Conservation (phyloP, 2,797 vertebrate genomes). For the Cyprinella venusta region DNA sequence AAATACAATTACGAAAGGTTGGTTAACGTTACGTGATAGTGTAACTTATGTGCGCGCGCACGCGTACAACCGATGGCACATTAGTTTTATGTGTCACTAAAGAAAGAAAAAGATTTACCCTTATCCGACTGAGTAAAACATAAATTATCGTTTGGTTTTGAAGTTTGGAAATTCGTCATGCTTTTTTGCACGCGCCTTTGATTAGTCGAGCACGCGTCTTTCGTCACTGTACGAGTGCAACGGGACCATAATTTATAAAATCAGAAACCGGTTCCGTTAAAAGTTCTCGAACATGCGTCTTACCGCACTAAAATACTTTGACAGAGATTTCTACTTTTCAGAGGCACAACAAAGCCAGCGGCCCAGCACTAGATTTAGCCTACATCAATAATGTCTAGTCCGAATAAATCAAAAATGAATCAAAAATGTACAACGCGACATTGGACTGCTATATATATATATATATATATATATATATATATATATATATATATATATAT, state of each 20-base stretch:
- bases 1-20: neutral
- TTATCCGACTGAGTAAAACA: neutral
- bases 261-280: neutral
- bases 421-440: neutral
- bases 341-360: no score
- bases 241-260: neutral
- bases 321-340: neutral
- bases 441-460: no score
- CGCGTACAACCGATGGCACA: neutral
- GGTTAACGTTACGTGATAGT: no score
- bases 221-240: neutral
- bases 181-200: neutral
- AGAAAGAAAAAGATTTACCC: neutral
- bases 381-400: neutral
- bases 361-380: no score
- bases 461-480: no score
- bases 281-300: neutral
- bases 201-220: neutral
- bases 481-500: no score
- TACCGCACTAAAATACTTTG: neutral
- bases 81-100: neutral
- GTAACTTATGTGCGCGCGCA: neutral
- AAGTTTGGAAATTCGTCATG: neutral
- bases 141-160: neutral
- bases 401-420: neutral